Percentiles rank a stretch among this genome's conserved stretches.
Conservation (phyloP, 2,888 invertebrate genomes). For the Bedellia somnulentella region DNA sequence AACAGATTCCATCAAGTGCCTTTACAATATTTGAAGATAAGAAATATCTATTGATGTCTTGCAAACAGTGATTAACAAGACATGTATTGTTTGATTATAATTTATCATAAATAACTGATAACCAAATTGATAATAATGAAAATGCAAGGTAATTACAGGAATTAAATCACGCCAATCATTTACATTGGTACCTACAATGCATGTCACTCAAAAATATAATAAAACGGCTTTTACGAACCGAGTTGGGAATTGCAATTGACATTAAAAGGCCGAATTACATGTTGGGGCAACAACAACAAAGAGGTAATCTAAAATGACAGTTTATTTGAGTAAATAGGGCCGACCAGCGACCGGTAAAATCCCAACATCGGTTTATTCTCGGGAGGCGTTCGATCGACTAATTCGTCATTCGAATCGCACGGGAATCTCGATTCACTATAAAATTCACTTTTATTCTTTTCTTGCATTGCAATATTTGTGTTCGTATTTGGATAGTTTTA, state of each 20-base stretch:
- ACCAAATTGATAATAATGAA: no score
- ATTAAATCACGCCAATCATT: no score
- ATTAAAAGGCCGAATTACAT: conserved; percentile 30
- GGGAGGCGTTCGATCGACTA: conserved; percentile 44
- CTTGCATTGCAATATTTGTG: conserved; percentile 25
- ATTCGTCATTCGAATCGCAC: conserved; percentile 32
- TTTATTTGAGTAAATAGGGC: conserved; percentile 32
- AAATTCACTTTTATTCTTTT: conserved; percentile 18
- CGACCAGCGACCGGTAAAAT: conserved; percentile 14
- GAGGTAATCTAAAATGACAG: conserved; percentile 31
- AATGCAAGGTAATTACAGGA: no score
- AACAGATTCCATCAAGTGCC: conserved; percentile 51
- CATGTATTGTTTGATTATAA: conserved; percentile 48
- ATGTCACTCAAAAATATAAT: no score
- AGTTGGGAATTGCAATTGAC: conserved; percentile 20
- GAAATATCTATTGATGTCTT: conserved; percentile 29
- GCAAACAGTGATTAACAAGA: conserved; percentile 23
- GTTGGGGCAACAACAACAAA: conserved; percentile 24
- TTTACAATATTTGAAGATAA: conserved; percentile 48
- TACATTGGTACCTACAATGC: no score
- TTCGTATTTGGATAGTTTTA: conserved; percentile 41
- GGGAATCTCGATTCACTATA: conserved; percentile 14
- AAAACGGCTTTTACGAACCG: not conserved
- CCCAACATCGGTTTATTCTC: conserved; percentile 22
- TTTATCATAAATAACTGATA: conserved; percentile 40